phyloP scores from a whole-genome alignment of 2,113 vertebrate genomes.

The Edolisoma coerulescens region DNA sequence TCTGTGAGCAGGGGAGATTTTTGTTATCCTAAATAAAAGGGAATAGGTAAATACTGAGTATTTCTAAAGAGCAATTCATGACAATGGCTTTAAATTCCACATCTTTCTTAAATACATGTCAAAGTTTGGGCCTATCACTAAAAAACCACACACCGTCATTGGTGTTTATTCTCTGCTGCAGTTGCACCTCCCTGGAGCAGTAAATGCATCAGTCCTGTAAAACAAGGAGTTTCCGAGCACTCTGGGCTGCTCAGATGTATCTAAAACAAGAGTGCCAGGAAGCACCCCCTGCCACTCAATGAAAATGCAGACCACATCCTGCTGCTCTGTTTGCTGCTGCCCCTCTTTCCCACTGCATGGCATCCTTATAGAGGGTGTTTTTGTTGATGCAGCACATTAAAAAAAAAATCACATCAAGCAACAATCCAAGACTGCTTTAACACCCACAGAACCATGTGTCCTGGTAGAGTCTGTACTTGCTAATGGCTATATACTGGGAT shows the following conservation, averaged over 20 bases:
- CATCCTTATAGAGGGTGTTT: background rate
- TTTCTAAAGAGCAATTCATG: background rate
- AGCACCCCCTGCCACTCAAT: background rate
- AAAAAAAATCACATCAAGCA: background rate
- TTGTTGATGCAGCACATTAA: constrained; percentile 17
- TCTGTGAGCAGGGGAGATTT: background rate
- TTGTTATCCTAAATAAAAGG: background rate
- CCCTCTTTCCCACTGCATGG: background rate
- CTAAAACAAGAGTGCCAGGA: background rate
- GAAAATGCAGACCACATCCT: background rate
- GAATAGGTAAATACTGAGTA: background rate
- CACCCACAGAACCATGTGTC: constrained; percentile 52
- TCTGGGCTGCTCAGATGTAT: background rate
- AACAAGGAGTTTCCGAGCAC: background rate
- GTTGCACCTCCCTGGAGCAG: background rate
- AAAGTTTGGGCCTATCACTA: background rate
- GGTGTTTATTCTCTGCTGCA: background rate
- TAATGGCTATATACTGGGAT: background rate
- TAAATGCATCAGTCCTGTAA: background rate
- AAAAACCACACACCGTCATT: background rate
- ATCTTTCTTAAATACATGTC: background rate
- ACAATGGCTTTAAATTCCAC: background rate
- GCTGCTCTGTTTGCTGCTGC: background rate
- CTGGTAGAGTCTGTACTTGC: constrained; percentile 37
- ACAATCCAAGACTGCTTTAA: constrained; percentile 9